Evolutionary conservation across 2,797 vertebrate species (phyloP), one percentile per base, ranked within the genome.

Genomic region (Alfaro cultratus): DNA sequence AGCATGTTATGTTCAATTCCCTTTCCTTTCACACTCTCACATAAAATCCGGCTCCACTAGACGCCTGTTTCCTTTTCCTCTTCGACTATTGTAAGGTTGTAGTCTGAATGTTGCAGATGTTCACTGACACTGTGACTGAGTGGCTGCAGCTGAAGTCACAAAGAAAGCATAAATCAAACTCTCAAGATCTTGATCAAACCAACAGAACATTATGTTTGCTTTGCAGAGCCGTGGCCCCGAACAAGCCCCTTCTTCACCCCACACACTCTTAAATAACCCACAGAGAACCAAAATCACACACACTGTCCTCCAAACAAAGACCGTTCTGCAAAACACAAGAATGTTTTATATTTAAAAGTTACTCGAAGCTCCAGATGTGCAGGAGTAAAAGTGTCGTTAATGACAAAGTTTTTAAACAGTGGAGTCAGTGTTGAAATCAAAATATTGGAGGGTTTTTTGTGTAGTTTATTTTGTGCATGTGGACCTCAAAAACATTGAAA

Each of bases 201-300:
- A 77, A 45, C 21, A 29, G 83, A 84, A 43, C 68, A 71, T 79
- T 86, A 77, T 34, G 49, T 60, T 53, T 76, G 43, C 53, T 3
- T 51, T 79, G 74, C 82, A 83, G n/a, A 15, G 57, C 12, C 5
- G 55, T 15, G n/a, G 1, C n/a, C 9, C n/a, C 1, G n/a, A 18
- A 29, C 57, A 6, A 31, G 57, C 2, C 0, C 11, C 6, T 34
- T 62, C 13, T 34, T 15, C 7, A 57, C 55, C 26, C 26, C 51
- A 53, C 7, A 26, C 21, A 8, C 51, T 9, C 6, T 8, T 53
- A 53, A 53, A 26, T 26, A 10, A 26, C 51, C 49, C 49, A 53
- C 16, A 49, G 5, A 16, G 23, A 55, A 55, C 10, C n/a, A 31
- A 60, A 16, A 31, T 13, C n/a, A 60, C n/a, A 29, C 57, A 60